Conservation (phyloP, 2,888 invertebrate genomes). For the Galeruca laticollis region DNA sequence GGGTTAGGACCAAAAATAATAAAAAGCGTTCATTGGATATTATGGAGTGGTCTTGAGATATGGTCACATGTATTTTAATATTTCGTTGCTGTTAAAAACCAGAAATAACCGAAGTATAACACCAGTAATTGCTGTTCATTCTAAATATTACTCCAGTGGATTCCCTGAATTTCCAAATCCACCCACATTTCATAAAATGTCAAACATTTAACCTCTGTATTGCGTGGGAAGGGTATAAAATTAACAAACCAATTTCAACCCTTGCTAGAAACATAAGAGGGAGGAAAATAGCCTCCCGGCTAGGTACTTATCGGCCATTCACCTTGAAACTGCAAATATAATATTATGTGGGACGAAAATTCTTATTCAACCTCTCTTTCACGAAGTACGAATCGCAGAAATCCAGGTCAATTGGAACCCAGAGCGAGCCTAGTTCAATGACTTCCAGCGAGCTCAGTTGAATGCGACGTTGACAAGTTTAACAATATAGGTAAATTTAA, state of each 20-base stretch:
- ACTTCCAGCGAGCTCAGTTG: slow-evolving; percentile 52
- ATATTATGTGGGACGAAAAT: slow-evolving; percentile 48
- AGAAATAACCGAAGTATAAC: no score
- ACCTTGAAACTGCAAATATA: slow-evolving; percentile 55
- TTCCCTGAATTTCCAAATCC: no score
- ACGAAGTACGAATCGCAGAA: slow-evolving; percentile 34
- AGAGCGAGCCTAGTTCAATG: slow-evolving; percentile 58
- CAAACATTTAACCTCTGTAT: no score
- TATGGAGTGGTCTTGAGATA: no score
- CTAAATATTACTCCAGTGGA: no score
- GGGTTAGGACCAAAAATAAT: no score
- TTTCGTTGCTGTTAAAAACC: no score
- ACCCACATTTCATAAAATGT: no score
- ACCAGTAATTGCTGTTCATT: no score
- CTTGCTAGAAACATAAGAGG: slow-evolving; percentile 7
- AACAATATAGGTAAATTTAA: slow-evolving; percentile 53
- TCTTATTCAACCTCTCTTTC: slow-evolving; percentile 7
- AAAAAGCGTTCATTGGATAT: no score
- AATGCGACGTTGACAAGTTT: slow-evolving; percentile 9
- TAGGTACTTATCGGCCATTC: slow-evolving; percentile 53
- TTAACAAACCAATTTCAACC: background rate
- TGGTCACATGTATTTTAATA: no score
- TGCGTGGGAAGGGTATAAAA: background rate
- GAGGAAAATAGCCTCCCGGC: slow-evolving; percentile 32
- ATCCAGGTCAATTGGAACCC: slow-evolving; percentile 59